Conservation (phyloP, 2,113 vertebrate genomes). For the Colaptes auratus region DNA sequence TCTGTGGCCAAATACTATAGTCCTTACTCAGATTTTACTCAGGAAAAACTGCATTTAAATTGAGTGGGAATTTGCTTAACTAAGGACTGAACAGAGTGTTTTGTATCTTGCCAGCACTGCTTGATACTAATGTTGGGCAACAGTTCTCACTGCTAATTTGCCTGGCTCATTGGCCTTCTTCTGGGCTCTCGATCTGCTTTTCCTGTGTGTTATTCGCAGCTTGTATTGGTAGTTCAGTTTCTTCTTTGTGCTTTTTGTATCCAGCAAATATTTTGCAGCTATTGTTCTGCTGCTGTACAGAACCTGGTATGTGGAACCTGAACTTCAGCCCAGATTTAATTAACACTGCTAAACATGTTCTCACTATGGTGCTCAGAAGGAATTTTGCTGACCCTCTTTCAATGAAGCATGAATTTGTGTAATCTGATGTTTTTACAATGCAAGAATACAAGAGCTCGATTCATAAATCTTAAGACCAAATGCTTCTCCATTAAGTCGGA, state of each 20-base stretch:
- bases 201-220: constrained; percentile 22
- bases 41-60: constrained; percentile 16
- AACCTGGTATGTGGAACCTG: constrained; percentile 45
- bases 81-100: not conserved
- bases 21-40: constrained; percentile 52
- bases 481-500: not conserved
- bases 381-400: constrained; percentile 48
- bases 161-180: not conserved
- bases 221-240: constrained; percentile 9
- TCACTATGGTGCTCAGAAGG: constrained; percentile 38
- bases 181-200: constrained; percentile 25
- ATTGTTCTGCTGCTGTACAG: constrained; percentile 32
- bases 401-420: not conserved
- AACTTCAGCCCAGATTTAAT: constrained; percentile 62
- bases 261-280: constrained; percentile 35
- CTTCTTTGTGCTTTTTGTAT: constrained; percentile 16
- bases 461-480: not conserved
- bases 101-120: not conserved
- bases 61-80: constrained; percentile 1
- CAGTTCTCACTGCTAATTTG: constrained; percentile 23
- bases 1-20: not conserved
- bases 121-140: constrained; percentile 11
- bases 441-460: not conserved
- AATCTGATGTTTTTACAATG: not conserved
- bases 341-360: constrained; percentile 23